Percentiles rank a stretch among this genome's conserved stretches.
Conservation (phyloP, 1,140 invertebrate species). For the Dreissena rostriformis region DNA sequence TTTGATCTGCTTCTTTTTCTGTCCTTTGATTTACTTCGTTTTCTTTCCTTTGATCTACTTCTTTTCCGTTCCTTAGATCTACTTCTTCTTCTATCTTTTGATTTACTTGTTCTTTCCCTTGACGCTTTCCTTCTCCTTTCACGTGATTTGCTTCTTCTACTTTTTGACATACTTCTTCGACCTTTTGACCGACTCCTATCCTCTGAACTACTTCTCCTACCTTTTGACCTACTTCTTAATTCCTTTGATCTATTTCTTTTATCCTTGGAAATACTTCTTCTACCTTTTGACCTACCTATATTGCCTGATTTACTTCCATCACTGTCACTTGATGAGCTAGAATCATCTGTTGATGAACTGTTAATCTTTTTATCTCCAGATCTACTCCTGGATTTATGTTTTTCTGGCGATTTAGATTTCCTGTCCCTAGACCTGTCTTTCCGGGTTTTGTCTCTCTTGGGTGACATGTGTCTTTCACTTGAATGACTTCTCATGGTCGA, state of each 20-base stretch:
- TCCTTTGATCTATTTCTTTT: constrained; percentile 19
- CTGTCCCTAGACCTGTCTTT: too few relatives aligned
- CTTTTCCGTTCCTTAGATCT: not conserved
- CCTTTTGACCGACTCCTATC: constrained; percentile 8
- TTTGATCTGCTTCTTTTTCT: not conserved
- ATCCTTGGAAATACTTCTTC: constrained; percentile 10
- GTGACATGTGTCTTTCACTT: too few relatives aligned
- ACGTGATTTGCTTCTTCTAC: constrained; percentile 29
- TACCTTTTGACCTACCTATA: not conserved
- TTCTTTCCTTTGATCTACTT: not conserved
- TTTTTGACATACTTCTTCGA: constrained; percentile 9
- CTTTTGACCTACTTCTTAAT: not conserved
- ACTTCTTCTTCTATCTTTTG: not conserved
- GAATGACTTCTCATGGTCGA: too few relatives aligned
- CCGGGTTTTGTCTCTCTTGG: too few relatives aligned
- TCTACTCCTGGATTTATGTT: too few relatives aligned
- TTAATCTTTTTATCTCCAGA: too few relatives aligned
- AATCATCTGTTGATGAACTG: too few relatives aligned
- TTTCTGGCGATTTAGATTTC: too few relatives aligned
- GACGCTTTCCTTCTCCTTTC: constrained; percentile 1
- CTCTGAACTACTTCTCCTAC: constrained; percentile 8
- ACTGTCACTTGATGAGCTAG: too few relatives aligned
- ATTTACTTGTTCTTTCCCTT: constrained; percentile 13
- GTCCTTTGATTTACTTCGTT: constrained; percentile 7
- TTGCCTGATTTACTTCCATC: too few relatives aligned